Evolutionary conservation across 1,140 invertebrate genomes (phyloP).

Genomic region (Agraylea sexmaculata): DNA sequence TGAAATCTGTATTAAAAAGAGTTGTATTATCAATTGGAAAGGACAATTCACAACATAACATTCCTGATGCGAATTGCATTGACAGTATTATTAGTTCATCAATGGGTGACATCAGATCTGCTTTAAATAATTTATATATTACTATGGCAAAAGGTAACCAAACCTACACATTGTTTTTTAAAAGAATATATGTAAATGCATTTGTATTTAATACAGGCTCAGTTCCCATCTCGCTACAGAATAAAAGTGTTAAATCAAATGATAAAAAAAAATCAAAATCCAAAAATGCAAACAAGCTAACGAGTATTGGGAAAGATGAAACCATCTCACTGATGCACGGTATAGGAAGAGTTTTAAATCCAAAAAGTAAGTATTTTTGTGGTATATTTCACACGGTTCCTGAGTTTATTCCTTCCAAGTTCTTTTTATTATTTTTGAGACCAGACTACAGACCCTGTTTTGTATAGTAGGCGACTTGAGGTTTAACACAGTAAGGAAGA

Average conservation of each 20-base stretch:
- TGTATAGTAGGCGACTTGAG: too few species aligned
- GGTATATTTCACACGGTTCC: too few species aligned
- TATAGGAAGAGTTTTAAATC: slow-evolving; percentile 62
- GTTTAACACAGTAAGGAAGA: too few species aligned
- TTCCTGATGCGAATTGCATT: slow-evolving; percentile 42
- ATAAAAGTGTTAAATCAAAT: slow-evolving; percentile 22
- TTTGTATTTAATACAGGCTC: slow-evolving; percentile 24
- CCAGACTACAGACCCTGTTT: too few species aligned
- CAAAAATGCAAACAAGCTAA: slow-evolving; percentile 23
- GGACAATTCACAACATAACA: slow-evolving; percentile 38
- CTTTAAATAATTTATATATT: slow-evolving; percentile 59
- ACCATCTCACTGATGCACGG: slow-evolving; percentile 58
- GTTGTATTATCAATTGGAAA: slow-evolving; percentile 42
- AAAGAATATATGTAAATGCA: not conserved
- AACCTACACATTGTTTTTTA: slow-evolving; percentile 1
- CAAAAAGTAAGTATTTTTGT: slow-evolving; percentile 45
- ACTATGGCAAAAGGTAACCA: slow-evolving; percentile 50
- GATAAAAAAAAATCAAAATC: slow-evolving; percentile 26
- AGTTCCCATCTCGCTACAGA: slow-evolving; percentile 27
- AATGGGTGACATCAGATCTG: slow-evolving; percentile 57
- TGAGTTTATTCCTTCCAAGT: too few species aligned
- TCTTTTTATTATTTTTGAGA: too few species aligned
- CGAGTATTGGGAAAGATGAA: slow-evolving; percentile 49
- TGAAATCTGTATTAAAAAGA: slow-evolving; percentile 54
- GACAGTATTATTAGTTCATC: slow-evolving; percentile 55